These are phyloP conservation scores for Platyura marginata DNA, from an alignment of 1,140 invertebrate species.

Conservation along the genomic window DNA sequence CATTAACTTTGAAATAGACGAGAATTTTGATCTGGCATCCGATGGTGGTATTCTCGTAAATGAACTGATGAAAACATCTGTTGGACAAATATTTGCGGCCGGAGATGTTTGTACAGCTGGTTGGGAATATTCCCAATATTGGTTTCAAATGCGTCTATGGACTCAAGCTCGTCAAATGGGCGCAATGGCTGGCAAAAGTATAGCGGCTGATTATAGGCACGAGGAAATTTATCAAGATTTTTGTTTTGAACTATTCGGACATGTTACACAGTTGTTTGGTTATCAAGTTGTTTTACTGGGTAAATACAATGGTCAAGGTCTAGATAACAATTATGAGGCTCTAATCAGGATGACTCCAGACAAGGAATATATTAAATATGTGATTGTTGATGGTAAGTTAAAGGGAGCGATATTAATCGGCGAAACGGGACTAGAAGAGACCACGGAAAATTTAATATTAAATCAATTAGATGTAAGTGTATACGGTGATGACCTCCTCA, in stretches of 20 bases:
- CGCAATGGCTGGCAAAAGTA: slow-evolving; percentile 76
- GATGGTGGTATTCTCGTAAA: slow-evolving; percentile 72
- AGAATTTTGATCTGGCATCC: slow-evolving; percentile 33
- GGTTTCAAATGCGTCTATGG: slow-evolving; percentile 97
- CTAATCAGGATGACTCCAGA: slow-evolving; percentile 68
- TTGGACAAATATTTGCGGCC: slow-evolving; percentile 72
- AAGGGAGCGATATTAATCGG: slow-evolving; percentile 92
- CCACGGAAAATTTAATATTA: slow-evolving; percentile 93
- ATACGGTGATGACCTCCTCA: slow-evolving; percentile 81
- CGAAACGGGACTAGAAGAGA: slow-evolving; percentile 94
- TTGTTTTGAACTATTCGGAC: slow-evolving; percentile 93
- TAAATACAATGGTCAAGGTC: slow-evolving; percentile 82
- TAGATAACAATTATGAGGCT: slow-evolving; percentile 71
- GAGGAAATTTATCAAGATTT: slow-evolving; percentile 69
- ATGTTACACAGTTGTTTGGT: slow-evolving; percentile 90
- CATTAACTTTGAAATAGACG: slow-evolving; percentile 32
- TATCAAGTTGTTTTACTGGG: slow-evolving; percentile 88
- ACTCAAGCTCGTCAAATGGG: slow-evolving; percentile 97
- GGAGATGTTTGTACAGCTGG: slow-evolving; percentile 76
- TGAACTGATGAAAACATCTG: slow-evolving; percentile 66
- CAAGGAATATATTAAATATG: slow-evolving; percentile 79
- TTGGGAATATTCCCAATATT: slow-evolving; percentile 65
- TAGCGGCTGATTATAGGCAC: slow-evolving; percentile 43
- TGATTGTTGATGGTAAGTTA: slow-evolving; percentile 67
- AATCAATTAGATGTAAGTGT: slow-evolving; percentile 80